These are phyloP conservation scores for Lophura nycthemera DNA, from an alignment of 2,113 vertebrate species.

Conservation along the genomic window DNA sequence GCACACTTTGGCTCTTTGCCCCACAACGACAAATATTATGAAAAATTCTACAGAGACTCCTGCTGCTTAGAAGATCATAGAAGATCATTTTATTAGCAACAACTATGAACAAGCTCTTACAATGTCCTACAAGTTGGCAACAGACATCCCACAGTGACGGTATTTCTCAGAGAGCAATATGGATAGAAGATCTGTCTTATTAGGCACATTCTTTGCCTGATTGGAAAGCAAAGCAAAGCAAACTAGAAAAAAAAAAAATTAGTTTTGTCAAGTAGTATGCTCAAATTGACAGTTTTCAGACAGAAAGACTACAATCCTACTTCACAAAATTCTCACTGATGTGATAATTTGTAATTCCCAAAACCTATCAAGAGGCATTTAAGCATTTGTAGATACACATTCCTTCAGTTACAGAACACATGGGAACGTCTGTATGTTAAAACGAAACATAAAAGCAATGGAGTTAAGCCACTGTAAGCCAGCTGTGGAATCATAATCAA, in stretches of 20 bases:
- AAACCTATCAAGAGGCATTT: neutral
- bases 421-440: neutral
- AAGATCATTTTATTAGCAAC: neutral
- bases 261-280: neutral
- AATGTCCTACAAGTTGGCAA: neutral
- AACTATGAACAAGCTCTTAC: neutral
- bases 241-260: neutral
- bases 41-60: neutral
- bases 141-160: neutral
- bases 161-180: neutral
- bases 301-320: neutral
- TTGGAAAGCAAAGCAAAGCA: neutral
- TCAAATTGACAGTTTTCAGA: neutral
- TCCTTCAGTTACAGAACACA: neutral
- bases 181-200: neutral
- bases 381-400: neutral
- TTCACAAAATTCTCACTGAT: constrained; percentile 18
- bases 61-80: neutral
- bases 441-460: neutral
- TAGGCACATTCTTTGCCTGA: neutral
- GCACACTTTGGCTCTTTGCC: neutral
- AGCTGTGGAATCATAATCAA: neutral
- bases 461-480: neutral
- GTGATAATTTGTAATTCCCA: neutral
- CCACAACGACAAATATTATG: neutral